Evolutionary conservation across 2,888 invertebrate species (phyloP), one percentile per base, ranked within the genome.

Genomic region (Andrena bicolor): DNA sequence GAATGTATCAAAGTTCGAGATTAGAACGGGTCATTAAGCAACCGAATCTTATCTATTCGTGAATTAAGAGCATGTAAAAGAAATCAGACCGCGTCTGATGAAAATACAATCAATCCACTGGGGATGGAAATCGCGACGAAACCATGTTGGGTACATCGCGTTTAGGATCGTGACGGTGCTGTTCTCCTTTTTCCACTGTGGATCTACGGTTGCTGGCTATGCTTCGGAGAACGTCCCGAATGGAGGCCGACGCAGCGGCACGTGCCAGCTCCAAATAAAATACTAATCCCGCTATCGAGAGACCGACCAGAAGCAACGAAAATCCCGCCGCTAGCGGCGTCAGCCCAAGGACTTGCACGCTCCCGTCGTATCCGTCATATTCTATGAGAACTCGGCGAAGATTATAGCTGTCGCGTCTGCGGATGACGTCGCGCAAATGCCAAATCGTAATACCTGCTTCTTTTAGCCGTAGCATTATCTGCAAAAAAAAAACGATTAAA

Each of bases 251-350:
- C n/a, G 23, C 28, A 5, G 71, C 60, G 3, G 70, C 65, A 1
- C 48, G 84, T 78, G 72, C 86, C 0, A 92, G 23, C 69, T 93
- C 93, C 13, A 88, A 65, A 26, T 86, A 90, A 78, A 93, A 92
- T 0, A 91, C 78, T 0, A 90, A 7, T 2, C 77, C 85, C 1
- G 93, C 89, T 6, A 90, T 49, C 2, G 87, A 23, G 1, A 89
- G 75, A 0, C 93, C 93, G 10, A 88, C 41, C 0, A 90, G 61
- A 2, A 93, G 84, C 51, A 91, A 30, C 0, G 83, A 78, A 49
- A 93, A 93, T 16, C 90, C 93, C 7, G 91, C 92, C 0, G 90
- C 91, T n/a, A 93, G 84, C 3, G 93, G 93, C 5, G 83, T 92
- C 2, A 93, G 23, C 5, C 79, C 75, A 1, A 93, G 84, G 0